phyloP scores from a whole-genome alignment of 1,140 invertebrate species.

The Neodiprion virginianus region DNA sequence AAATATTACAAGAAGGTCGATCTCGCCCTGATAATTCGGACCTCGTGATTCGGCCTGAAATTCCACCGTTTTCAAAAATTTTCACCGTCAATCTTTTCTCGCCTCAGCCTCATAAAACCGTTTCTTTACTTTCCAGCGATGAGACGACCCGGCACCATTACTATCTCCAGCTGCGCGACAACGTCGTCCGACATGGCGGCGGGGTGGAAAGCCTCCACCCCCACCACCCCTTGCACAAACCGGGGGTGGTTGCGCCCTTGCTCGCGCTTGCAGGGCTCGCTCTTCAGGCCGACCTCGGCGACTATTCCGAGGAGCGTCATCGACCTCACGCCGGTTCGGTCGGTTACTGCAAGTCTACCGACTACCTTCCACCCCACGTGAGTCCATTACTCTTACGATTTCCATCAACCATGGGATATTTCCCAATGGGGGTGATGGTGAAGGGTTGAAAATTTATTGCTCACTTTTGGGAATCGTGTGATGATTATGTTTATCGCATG shows the following conservation, averaged over 20 bases:
- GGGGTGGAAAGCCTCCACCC: slow-evolving; percentile 64
- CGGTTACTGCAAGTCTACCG: slow-evolving; percentile 82
- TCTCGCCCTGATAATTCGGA: no score
- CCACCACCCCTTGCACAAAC: slow-evolving; percentile 72
- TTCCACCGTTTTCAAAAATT: no score
- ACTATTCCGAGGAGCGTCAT: slow-evolving; percentile 68
- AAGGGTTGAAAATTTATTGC: not conserved
- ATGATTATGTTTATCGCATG: not conserved
- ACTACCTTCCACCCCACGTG: slow-evolving; percentile 72
- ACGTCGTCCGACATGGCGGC: slow-evolving; percentile 75
- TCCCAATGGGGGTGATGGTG: not conserved
- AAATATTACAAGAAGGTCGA: no score
- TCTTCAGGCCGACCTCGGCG: slow-evolving; percentile 90
- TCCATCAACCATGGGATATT: not conserved
- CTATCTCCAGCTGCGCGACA: slow-evolving; percentile 91
- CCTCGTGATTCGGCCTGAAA: no score
- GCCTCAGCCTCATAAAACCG: no score
- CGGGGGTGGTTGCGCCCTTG: slow-evolving; percentile 58
- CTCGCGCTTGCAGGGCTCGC: slow-evolving; percentile 85
- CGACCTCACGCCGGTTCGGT: slow-evolving; percentile 67
- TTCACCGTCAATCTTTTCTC: no score
- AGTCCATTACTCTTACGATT: slow-evolving; percentile 37
- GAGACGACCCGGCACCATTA: slow-evolving; percentile 90
- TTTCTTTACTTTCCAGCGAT: slow-evolving; percentile 67
- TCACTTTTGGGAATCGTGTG: not conserved